Conservation (phyloP, 2,113 vertebrate genomes). For the Rhabdornis inornatus region DNA sequence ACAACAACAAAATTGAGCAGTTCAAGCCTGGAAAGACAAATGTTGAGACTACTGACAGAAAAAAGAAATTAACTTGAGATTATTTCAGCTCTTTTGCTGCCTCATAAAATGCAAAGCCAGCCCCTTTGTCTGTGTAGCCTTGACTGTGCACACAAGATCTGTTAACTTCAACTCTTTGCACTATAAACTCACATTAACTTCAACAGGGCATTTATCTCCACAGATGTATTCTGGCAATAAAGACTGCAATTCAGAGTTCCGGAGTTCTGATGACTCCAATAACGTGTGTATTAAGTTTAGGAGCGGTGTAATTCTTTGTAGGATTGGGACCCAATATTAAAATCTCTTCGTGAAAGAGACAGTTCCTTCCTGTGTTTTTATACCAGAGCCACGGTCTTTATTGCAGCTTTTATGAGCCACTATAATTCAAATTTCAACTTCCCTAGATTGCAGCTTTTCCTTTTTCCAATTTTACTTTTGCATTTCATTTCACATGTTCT, state of each 20-base stretch:
- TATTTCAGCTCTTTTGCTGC: not conserved
- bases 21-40: not conserved
- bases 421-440: constrained; percentile 28
- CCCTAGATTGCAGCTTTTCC: not conserved
- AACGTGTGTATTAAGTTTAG: not conserved
- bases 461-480: not conserved
- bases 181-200: not conserved
- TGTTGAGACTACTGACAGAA: not conserved
- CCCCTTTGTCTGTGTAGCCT: not conserved
- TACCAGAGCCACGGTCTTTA: not conserved
- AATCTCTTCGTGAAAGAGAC: constrained; percentile 13
- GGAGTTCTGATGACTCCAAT: not conserved
- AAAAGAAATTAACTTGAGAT: not conserved
- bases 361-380: constrained; percentile 35
- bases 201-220: not conserved
- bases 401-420: constrained; percentile 21
- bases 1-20: not conserved
- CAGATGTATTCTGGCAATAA: not conserved
- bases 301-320: constrained; percentile 3
- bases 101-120: not conserved
- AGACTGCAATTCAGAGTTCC: not conserved
- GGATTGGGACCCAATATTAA: constrained; percentile 1
- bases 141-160: not conserved
- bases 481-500: not conserved
- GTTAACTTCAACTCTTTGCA: not conserved